These are phyloP conservation scores for Diabrotica undecimpunctata DNA, from an alignment of 1,140 invertebrate species.

Conservation along the genomic window DNA sequence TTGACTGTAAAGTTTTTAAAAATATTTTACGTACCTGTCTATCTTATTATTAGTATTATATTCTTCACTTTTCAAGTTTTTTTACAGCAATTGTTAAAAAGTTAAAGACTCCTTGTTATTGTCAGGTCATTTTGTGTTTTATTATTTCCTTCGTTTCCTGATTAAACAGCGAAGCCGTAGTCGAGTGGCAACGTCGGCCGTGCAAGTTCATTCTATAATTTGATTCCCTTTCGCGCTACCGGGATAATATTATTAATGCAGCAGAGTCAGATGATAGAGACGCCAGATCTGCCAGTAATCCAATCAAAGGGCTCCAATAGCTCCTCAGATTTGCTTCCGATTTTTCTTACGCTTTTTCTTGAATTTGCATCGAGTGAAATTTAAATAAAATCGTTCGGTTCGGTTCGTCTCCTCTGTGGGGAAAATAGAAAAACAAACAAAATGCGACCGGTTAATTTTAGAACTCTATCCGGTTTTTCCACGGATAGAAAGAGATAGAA, in stretches of 20 bases:
- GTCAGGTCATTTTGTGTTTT: no score
- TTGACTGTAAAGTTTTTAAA: no score
- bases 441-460: background rate
- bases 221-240: slow-evolving; percentile 31
- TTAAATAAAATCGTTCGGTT: background rate
- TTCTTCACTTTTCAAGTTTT: no score
- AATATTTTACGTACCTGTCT: no score
- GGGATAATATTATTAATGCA: slow-evolving; percentile 38
- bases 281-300: slow-evolving; percentile 34
- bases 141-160: no score
- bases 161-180: slow-evolving; percentile 9
- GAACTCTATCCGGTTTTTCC: background rate
- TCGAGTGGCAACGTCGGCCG: background rate
- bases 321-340: slow-evolving; percentile 27
- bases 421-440: slow-evolving; percentile 1
- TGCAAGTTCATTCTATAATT: slow-evolving; percentile 30
- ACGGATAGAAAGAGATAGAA: no score
- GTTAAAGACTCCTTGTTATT: no score
- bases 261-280: slow-evolving; percentile 29
- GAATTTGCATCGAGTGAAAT: slow-evolving; percentile 25
- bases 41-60: no score
- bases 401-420: background rate
- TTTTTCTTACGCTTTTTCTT: slow-evolving; percentile 29
- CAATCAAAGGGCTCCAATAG: slow-evolving; percentile 36
- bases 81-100: no score